phyloP scores from a whole-genome alignment of 2,888 invertebrate species.

The Platycnemis pennipes region DNA sequence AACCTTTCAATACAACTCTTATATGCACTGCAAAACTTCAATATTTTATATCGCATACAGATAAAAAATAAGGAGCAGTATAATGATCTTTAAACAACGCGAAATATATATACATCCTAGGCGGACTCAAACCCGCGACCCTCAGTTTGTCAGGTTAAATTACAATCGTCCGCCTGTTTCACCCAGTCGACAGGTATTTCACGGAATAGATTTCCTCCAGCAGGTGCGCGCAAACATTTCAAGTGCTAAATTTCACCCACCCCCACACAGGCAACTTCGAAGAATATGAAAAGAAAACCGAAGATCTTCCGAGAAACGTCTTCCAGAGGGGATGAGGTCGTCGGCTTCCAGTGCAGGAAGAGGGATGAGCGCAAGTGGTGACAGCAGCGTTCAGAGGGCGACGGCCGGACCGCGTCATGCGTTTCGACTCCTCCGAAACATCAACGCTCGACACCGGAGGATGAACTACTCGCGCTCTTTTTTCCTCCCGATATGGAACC shows the following conservation, averaged over 20 bases:
- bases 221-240: too few species aligned
- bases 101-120: too few species aligned
- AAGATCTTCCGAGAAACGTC: background rate
- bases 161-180: too few species aligned
- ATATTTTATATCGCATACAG: too few species aligned
- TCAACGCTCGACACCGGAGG: background rate
- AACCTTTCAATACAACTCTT: too few species aligned
- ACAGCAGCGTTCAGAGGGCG: background rate
- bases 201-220: too few species aligned
- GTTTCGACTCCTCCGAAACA: background rate
- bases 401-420: background rate
- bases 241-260: background rate
- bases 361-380: background rate
- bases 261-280: background rate
- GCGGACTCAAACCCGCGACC: too few species aligned
- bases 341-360: background rate
- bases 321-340: background rate
- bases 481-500: background rate
- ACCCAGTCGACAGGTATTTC: too few species aligned
- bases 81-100: too few species aligned
- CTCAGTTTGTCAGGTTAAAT: too few species aligned
- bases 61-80: too few species aligned
- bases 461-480: background rate
- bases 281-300: background rate
- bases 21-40: too few species aligned